Base-by-base conservation (phyloP, 2,888 invertebrate genomes). In the Mylabris sibirica region DNA sequence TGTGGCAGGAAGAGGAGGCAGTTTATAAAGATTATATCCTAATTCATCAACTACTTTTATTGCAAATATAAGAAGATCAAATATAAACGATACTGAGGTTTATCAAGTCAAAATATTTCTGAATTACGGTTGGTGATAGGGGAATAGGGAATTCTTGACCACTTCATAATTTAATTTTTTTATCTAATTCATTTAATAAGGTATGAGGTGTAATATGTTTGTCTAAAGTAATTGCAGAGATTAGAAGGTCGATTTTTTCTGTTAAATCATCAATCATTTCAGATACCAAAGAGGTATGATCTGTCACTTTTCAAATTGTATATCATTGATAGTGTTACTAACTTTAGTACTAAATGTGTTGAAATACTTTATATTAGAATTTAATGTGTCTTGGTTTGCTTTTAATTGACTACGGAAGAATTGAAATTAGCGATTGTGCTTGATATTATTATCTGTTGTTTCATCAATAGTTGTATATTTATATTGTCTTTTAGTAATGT, bases 371-470 rank as follows among this genome's bases (percentile, higher is more conserved):
- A 68, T 35, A 49, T 65, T 68, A 12, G 12, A 41, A 66, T 61
- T 66, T 17, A 66, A 12, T 49, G 66, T 70, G 12, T 67, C 34
- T 60, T 74, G 69, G 34, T 73, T 74, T 41, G 41, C 2, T 65
- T 68, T 65, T 14, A 72, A 64, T 11, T 59, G 44, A 53, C 12
- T 24, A 70, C 49, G 8, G 73, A 71, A 8, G 65, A 24, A 60
- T 75, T 75, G 62, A 72, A 73, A 53, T 71, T 71, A 11, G 53
- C 24, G 20, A 75, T 74, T 3, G 73, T 63, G 11, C 63, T 67
- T 6, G 74, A 70, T 17, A 75, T 63, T 17, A 75, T 61, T 12
- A 75, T 69, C 68, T 74, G 72, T 67, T 70, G 68, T 70, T 75
- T 68, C 61, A 75, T 61, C 5, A 74, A 41, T 26, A 64, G 53